These are phyloP conservation scores for Semicossyphus pulcher DNA, from an alignment of 2,113 vertebrate species.

Conservation along the genomic window DNA sequence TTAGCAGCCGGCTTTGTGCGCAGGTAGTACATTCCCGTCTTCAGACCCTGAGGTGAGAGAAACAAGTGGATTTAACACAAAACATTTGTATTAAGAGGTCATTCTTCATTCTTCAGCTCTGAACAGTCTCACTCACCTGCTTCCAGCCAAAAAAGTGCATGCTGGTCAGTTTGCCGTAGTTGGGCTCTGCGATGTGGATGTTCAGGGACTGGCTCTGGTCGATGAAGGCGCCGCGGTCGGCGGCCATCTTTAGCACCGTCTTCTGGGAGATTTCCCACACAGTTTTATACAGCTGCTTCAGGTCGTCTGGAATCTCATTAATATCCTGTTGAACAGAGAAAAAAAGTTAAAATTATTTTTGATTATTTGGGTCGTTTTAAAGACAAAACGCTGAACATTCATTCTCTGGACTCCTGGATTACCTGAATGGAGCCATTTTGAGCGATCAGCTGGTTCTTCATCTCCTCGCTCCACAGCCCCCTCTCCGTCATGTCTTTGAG, in stretches of 20 bases:
- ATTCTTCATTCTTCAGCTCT: rapidly evolving
- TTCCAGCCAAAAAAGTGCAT: slow-evolving; percentile 99
- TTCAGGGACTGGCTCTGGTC: slow-evolving; percentile 99
- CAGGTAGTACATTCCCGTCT: slow-evolving; percentile 99
- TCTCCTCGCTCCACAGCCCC: slow-evolving; percentile 95
- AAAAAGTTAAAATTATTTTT: too few species aligned
- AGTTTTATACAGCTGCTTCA: slow-evolving; percentile 97
- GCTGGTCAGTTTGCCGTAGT: slow-evolving; percentile 98
- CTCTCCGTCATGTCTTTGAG: slow-evolving; percentile 95
- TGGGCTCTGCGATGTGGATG: slow-evolving; percentile 97
- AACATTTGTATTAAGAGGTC: rapidly evolving
- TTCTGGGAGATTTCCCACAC: slow-evolving; percentile 99
- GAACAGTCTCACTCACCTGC: slow-evolving; percentile 79
- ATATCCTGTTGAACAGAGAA: slow-evolving; percentile 75
- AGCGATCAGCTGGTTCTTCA: slow-evolving; percentile 97
- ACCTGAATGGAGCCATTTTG: slow-evolving; percentile 97
- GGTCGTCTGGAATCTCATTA: slow-evolving; percentile 88
- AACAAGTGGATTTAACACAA: background rate
- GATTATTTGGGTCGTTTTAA: too few species aligned
- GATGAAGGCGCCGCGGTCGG: slow-evolving; percentile 95
- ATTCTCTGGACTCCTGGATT: background rate
- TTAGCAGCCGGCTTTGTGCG: slow-evolving; percentile 95
- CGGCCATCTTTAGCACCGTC: slow-evolving; percentile 94
- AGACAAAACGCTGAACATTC: too few species aligned
- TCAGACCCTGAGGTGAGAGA: slow-evolving; percentile 87